A percentile compares a stretch with the other conserved stretches of the same genome.
phyloP scores from a whole-genome alignment of 2,113 vertebrate species.

The Syngnathus typhle region DNA sequence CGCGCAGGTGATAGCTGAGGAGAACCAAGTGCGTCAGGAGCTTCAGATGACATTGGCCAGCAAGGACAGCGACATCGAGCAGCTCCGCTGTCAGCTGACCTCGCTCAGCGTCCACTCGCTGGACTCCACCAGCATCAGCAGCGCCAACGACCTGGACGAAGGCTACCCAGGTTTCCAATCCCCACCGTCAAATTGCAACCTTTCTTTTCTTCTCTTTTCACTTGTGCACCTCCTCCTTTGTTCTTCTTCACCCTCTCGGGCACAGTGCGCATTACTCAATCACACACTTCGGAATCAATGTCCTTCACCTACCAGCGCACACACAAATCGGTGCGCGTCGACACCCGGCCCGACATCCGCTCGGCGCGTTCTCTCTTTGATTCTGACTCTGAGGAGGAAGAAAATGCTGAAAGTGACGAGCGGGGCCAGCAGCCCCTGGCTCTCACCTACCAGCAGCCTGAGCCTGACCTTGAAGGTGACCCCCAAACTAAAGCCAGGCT shows the following conservation, averaged over 20 bases:
- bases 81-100: slow-evolving; percentile 87
- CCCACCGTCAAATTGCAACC: background rate
- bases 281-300: slow-evolving; percentile 90
- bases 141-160: slow-evolving; percentile 82
- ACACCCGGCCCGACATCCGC: slow-evolving; percentile 80
- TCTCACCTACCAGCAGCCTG: slow-evolving; percentile 70
- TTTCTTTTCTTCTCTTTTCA: background rate
- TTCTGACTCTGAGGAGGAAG: slow-evolving; percentile 75
- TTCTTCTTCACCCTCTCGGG: slow-evolving; percentile 10
- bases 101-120: slow-evolving; percentile 82
- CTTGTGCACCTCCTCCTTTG: slow-evolving; percentile 1
- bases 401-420: slow-evolving; percentile 20
- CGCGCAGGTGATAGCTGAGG: slow-evolving; percentile 83
- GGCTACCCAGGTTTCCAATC: slow-evolving; percentile 76
- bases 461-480: slow-evolving; percentile 85
- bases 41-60: slow-evolving; percentile 95
- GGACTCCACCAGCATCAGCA: slow-evolving; percentile 88
- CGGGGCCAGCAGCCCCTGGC: slow-evolving; percentile 54
- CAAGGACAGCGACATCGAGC: slow-evolving; percentile 97
- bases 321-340: slow-evolving; percentile 87
- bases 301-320: slow-evolving; percentile 93
- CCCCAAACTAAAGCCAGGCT: slow-evolving; percentile 17
- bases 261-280: slow-evolving; percentile 90
- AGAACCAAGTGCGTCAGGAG: slow-evolving; percentile 86
- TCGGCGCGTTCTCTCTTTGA: slow-evolving; percentile 74